phyloP scores from a whole-genome alignment of 2,888 invertebrate genomes.

The Melieria picta region DNA sequence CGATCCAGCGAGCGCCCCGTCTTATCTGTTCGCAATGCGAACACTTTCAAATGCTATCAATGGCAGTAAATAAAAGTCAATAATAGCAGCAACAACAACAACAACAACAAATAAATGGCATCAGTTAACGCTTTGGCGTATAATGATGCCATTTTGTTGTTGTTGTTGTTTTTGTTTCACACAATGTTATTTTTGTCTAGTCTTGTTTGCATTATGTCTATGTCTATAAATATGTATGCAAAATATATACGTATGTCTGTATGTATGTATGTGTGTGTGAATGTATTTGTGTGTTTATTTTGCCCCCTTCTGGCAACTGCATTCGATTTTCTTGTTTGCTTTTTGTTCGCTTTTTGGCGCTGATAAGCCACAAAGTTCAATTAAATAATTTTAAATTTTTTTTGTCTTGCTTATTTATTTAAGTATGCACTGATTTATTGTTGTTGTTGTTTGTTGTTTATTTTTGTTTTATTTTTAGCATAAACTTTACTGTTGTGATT shows the following conservation, averaged over 20 bases:
- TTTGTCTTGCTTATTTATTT: conserved; percentile 4
- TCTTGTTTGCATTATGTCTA: background rate
- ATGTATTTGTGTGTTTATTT: conserved; percentile 4
- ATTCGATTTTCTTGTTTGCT: background rate
- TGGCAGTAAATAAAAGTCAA: conserved; percentile 4
- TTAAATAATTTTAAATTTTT: background rate
- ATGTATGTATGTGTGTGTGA: no score
- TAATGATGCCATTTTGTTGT: no score
- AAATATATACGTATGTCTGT: conserved; percentile 17
- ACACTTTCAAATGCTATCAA: background rate
- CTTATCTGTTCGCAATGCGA: no score
- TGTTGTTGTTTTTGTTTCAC: no score
- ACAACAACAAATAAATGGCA: background rate
- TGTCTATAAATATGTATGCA: background rate
- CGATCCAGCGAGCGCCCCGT: no score
- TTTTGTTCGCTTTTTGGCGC: no score
- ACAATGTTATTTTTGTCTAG: no score
- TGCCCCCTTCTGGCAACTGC: background rate
- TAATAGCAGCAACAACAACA: conserved; percentile 13
- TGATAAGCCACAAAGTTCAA: background rate
- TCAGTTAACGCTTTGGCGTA: no score
- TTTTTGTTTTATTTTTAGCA: conserved; percentile 14
- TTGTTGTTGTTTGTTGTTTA: conserved; percentile 10
- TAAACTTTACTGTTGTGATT: background rate
- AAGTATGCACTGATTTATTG: conserved; percentile 4